These are phyloP conservation scores for Apis florea DNA, from an alignment of 1,140 invertebrate species.

Conservation along the genomic window DNA sequence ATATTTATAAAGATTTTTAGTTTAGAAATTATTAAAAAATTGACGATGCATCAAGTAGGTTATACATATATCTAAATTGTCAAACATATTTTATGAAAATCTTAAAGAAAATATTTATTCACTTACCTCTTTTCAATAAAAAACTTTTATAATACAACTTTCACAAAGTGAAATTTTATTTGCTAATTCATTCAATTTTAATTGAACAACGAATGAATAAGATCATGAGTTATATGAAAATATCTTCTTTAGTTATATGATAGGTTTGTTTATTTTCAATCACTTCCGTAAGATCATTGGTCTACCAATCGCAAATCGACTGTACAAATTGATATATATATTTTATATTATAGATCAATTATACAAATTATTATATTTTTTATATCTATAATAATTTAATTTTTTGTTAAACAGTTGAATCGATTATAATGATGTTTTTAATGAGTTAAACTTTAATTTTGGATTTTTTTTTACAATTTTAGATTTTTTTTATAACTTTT, in stretches of 20 bases:
- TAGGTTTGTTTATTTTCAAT: constrained; percentile 28
- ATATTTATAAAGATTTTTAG: background rate
- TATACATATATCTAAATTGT: constrained; percentile 11
- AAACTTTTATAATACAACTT: background rate
- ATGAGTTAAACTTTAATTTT: background rate
- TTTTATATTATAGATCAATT: background rate
- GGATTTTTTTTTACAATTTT: background rate
- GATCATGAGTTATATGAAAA: constrained; percentile 9
- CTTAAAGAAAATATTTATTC: background rate
- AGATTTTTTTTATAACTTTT: background rate
- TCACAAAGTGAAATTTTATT: background rate
- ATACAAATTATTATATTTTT: background rate
- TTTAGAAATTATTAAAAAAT: background rate
- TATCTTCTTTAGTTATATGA: background rate
- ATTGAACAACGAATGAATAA: background rate
- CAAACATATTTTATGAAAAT: background rate
- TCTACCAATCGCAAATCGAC: background rate
- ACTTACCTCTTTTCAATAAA: constrained; percentile 1
- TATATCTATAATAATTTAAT: background rate
- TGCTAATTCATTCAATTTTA: constrained; percentile 8
- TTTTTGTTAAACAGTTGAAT: background rate
- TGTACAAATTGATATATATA: background rate
- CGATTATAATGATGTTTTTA: background rate
- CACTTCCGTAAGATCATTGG: constrained; percentile 21
- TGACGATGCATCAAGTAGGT: constrained; percentile 3